Base-by-base conservation (phyloP, 2,113 vertebrate species). In the Ploceus nigricollis region DNA sequence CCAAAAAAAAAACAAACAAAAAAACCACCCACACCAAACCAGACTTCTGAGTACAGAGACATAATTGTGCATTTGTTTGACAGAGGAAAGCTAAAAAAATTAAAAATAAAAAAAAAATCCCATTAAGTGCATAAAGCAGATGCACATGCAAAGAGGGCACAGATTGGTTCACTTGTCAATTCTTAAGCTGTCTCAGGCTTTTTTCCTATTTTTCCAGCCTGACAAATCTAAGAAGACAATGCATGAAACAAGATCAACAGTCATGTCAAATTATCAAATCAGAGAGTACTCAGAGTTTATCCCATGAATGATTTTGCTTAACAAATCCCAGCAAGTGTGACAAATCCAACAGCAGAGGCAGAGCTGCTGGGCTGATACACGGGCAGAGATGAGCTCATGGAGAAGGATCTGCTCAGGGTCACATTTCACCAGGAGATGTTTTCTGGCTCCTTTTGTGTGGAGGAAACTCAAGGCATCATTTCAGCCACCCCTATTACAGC, bases 151-250 rank as follows among this genome's bases (percentile, higher is more conserved):
- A 50, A 54, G 80, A 65, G 68, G 44, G 45, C 87, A 91, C 11
- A 5, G 70, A 86, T 90, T 96, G 87, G 85, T 87, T 97, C 92
- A 93, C 47, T 94, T 96, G 89, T 76, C 91, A 94, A 24, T 83
- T 89, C 45, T 54, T 60, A 63, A 64, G 53, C 70, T 73, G 24
- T 96, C 89, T 82, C 8, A 6, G 51, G 58, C 57, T 95, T 90
- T 89, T 54, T 45, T 53, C 54, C 33, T 78, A 19, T 92, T 92
- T 94, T 92, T 82, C 45, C 86, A 93, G 90, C 57, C 91, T 96
- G 95, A 97, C 89, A 97, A 96, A 97, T 96, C 48, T 95, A 90
- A 95, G 68, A 93, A 85, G 94, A 94, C 95, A 93, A 93, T 75
- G 87, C 83, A 93, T 96, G 86, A 97, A 97, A 97, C 86, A 77